Percentiles rank a stretch among this genome's conserved stretches.
phyloP scores from a whole-genome alignment of 2,113 vertebrate genomes.

The Istiophorus platypterus region DNA sequence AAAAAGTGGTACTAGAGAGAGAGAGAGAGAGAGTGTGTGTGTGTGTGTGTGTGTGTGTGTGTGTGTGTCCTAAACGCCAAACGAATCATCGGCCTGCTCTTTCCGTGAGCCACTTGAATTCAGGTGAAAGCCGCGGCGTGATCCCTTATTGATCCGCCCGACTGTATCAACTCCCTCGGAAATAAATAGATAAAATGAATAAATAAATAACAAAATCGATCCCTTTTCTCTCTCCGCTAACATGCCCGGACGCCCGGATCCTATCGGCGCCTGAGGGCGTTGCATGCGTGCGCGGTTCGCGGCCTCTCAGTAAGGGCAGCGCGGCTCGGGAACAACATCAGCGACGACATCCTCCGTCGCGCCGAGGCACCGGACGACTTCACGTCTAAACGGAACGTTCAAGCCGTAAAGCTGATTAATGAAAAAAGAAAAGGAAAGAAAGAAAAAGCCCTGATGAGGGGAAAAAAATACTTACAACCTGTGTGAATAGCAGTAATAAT shows the following conservation, averaged over 20 bases:
- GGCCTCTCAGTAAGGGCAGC: conserved; percentile 34
- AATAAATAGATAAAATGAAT: too few relatives aligned
- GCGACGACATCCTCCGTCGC: conserved; percentile 5
- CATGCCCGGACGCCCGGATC: conserved; percentile 39
- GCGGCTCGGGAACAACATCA: not conserved
- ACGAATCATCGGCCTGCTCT: conserved; percentile 1
- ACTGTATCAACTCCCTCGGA: not conserved
- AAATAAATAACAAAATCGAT: too few relatives aligned
- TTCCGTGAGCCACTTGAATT: not conserved
- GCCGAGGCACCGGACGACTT: not conserved
- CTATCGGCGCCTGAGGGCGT: conserved; percentile 31
- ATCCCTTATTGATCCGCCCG: conserved; percentile 17
- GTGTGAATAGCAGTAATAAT: conserved; percentile 49
- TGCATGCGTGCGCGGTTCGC: conserved; percentile 18
- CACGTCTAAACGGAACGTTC: not conserved
- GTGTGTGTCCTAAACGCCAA: not conserved
- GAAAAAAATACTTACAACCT: conserved; percentile 46
- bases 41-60: not conserved
- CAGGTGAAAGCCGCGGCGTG: not conserved
- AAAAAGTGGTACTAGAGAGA: too few relatives aligned
- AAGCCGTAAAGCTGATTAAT: conserved; percentile 27
- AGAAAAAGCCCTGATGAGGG: conserved; percentile 38
- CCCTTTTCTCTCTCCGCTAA: not conserved
- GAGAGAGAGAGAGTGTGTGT: too few relatives aligned
- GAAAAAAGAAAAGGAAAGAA: too few relatives aligned